Conservation (phyloP, 2,113 vertebrate species). For the Colistium nudipinnis region DNA sequence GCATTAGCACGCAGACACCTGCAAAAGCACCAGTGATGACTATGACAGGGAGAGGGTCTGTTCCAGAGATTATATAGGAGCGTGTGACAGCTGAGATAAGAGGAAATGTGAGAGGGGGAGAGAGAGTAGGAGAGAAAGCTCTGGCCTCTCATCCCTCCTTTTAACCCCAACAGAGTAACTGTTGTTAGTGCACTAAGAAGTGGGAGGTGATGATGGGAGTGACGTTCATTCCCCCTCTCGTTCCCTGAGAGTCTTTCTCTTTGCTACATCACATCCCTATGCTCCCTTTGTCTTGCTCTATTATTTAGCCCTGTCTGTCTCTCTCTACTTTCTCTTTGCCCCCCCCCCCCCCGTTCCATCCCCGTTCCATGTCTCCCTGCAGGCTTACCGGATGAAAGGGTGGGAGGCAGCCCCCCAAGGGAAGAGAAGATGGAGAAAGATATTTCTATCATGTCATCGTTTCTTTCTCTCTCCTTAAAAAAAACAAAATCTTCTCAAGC, state of each 20-base stretch:
- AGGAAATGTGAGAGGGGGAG: slow-evolving; percentile 40
- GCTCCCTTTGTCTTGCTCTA: not conserved
- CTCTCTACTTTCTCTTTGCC: slow-evolving; percentile 20
- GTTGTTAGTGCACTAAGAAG: slow-evolving; percentile 31
- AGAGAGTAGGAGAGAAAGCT: slow-evolving; percentile 16
- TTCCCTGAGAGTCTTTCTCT: slow-evolving; percentile 3
- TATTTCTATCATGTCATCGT: slow-evolving; percentile 62
- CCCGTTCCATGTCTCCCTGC: slow-evolving; percentile 15
- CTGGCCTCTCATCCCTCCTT: slow-evolving; percentile 6
- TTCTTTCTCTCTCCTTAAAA: slow-evolving; percentile 48
- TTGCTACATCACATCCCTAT: not conserved
- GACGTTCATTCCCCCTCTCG: slow-evolving; percentile 8
- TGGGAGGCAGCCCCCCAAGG: slow-evolving; percentile 49
- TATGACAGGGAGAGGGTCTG: slow-evolving; percentile 10
- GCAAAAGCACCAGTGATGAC: not conserved
- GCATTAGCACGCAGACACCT: slow-evolving; percentile 11
- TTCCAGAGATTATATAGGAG: slow-evolving; percentile 69
- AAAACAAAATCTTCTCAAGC: slow-evolving; percentile 26
- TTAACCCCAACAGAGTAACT: slow-evolving; percentile 7
- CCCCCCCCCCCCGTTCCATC: too few relatives aligned
- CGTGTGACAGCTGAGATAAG: slow-evolving; percentile 27
- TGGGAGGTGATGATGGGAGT: slow-evolving; percentile 12
- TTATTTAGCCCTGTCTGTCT: not conserved
- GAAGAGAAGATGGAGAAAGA: slow-evolving; percentile 60
- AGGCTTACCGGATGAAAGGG: slow-evolving; percentile 68